A percentile compares a stretch with the other conserved stretches of the same genome.
Conservation (phyloP, 2,113 vertebrate genomes). For the Sorex araneus region DNA sequence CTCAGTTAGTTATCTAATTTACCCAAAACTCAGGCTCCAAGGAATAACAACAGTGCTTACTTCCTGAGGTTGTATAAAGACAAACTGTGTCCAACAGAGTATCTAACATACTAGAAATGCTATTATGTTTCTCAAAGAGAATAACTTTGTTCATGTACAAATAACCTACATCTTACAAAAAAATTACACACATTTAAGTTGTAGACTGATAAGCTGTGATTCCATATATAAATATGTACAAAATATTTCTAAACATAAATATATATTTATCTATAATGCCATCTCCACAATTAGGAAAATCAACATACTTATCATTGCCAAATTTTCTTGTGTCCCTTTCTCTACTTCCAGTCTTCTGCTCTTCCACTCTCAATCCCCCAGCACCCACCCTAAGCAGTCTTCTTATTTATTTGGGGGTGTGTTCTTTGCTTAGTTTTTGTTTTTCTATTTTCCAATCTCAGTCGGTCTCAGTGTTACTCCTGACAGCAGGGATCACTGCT, state of each 20-base stretch:
- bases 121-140: background rate
- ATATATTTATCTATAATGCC: background rate
- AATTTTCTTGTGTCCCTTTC: background rate
- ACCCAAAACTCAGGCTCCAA: background rate
- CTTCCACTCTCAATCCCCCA: no score
- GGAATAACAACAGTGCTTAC: background rate
- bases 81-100: background rate
- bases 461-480: no score
- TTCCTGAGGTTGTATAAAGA: background rate
- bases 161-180: background rate
- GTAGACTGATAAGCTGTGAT: background rate
- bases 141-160: background rate
- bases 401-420: background rate
- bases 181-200: background rate
- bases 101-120: background rate
- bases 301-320: background rate
- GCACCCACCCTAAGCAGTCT: background rate
- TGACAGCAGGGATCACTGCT: no score
- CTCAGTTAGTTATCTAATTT: background rate
- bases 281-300: constrained; percentile 9
- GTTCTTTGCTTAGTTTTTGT: no score
- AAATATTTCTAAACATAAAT: background rate
- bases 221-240: no score
- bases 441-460: no score
- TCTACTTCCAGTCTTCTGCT: background rate